A percentile compares a stretch with the other conserved stretches of the same genome.
phyloP scores from a whole-genome alignment of 2,113 vertebrate genomes.

The Eudyptes chrysolophus region DNA sequence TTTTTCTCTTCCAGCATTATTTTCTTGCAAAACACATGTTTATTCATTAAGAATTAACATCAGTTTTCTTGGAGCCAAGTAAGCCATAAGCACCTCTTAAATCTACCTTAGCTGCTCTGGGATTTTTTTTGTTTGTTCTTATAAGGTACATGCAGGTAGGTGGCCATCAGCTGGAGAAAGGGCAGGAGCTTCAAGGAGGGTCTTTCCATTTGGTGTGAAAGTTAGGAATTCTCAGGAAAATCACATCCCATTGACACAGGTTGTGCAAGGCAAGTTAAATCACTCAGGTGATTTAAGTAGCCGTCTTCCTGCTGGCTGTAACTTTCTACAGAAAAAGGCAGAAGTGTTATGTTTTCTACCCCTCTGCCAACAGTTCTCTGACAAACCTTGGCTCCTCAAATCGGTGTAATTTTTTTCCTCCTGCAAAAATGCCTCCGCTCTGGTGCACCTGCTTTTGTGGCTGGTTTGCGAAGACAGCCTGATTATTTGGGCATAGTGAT shows the following conservation, averaged over 20 bases:
- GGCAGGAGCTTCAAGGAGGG: neutral
- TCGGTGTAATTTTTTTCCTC: fast-evolving
- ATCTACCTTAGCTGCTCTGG: neutral
- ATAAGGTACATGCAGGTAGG: neutral
- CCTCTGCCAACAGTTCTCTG: neutral
- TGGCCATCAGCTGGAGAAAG: neutral
- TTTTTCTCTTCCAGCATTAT: neutral
- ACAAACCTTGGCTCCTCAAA: neutral
- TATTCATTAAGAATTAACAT: neutral
- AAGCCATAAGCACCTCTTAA: neutral
- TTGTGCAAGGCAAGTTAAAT: neutral
- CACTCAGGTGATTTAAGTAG: neutral
- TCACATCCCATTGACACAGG: fast-evolving
- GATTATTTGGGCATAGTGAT: neutral
- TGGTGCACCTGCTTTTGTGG: fast-evolving
- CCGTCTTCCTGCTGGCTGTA: neutral
- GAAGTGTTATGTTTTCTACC: neutral
- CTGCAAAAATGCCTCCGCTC: neutral
- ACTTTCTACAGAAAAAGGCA: neutral
- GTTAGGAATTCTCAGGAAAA: neutral
- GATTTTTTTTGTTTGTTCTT: neutral
- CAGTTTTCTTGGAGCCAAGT: neutral
- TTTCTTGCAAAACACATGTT: neutral
- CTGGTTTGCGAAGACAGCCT: neutral
- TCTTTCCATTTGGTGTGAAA: neutral